These are phyloP conservation scores for Syrphus vitripennis DNA, from an alignment of 2,888 invertebrate species.

Conservation along the genomic window DNA sequence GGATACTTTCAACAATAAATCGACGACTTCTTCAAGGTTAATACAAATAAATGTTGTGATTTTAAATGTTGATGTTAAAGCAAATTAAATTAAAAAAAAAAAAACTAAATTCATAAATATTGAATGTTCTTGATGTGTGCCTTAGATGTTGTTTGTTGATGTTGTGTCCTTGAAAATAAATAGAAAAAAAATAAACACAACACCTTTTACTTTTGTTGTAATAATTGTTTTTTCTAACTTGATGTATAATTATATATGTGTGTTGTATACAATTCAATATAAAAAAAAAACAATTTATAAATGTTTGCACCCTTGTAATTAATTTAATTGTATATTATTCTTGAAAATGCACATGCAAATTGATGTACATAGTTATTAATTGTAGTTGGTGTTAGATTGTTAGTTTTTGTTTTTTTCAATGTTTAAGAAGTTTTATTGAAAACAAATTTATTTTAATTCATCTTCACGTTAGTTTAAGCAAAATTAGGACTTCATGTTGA, in stretches of 20 bases:
- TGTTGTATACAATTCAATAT: neutral
- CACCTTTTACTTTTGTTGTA: neutral
- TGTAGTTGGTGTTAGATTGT: slow-evolving; percentile 41
- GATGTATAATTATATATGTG: slow-evolving; percentile 21
- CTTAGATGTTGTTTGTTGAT: slow-evolving; percentile 69
- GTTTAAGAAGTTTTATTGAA: neutral
- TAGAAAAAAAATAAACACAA: slow-evolving; percentile 13
- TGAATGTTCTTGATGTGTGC: slow-evolving; percentile 52
- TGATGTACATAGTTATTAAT: slow-evolving; percentile 20
- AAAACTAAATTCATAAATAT: neutral
- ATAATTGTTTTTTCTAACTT: slow-evolving; percentile 38
- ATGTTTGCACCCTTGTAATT: slow-evolving; percentile 25
- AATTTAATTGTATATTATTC: slow-evolving; percentile 20
- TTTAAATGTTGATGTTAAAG: slow-evolving; percentile 57
- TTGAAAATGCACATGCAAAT: slow-evolving; percentile 26
- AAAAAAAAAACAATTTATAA: slow-evolving; percentile 9
- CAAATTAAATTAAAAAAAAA: slow-evolving; percentile 35
- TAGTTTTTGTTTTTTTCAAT: neutral
- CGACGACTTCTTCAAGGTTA: slow-evolving; percentile 56
- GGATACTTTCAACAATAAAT: slow-evolving; percentile 54
- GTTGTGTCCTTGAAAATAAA: slow-evolving; percentile 52
- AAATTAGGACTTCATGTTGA: neutral
- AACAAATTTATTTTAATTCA: neutral
- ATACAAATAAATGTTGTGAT: slow-evolving; percentile 66
- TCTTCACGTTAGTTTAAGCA: neutral